These are phyloP conservation scores for Cepaea nemoralis DNA, from an alignment of 1,140 invertebrate species.

Conservation along the genomic window DNA sequence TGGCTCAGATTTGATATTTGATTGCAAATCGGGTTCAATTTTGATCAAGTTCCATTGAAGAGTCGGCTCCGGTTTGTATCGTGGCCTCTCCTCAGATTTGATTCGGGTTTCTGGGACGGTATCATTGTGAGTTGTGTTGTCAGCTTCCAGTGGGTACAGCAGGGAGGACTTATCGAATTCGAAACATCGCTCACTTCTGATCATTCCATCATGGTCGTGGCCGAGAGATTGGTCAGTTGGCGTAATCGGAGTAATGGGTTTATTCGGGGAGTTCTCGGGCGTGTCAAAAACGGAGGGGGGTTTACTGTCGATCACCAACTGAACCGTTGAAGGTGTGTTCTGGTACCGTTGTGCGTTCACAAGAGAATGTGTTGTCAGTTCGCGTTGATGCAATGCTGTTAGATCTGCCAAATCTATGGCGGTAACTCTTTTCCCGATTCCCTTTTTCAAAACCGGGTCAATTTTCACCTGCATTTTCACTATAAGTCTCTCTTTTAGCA, in stretches of 20 bases:
- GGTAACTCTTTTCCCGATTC: constrained; percentile 21
- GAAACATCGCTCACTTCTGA: not conserved
- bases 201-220: not conserved
- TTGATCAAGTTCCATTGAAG: not conserved
- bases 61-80: not conserved
- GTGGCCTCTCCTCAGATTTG: not conserved
- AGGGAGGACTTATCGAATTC: not conserved
- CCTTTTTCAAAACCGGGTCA: constrained; percentile 25
- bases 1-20: too few species aligned
- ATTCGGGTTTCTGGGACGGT: not conserved
- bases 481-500: constrained; percentile 26
- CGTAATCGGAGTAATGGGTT: not conserved
- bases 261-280: constrained; percentile 28
- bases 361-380: not conserved
- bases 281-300: constrained; percentile 34
- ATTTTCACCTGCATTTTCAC: constrained; percentile 39
- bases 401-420: constrained; percentile 36
- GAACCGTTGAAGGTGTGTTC: not conserved
- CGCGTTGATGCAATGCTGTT: not conserved
- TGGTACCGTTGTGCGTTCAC: not conserved
- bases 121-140: not conserved
- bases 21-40: too few species aligned
- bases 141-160: not conserved
- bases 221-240: not conserved
- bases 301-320: constrained; percentile 16